These are phyloP conservation scores for Drosophila rhopaloa DNA, from an alignment of 1,140 invertebrate genomes.

Conservation along the genomic window DNA sequence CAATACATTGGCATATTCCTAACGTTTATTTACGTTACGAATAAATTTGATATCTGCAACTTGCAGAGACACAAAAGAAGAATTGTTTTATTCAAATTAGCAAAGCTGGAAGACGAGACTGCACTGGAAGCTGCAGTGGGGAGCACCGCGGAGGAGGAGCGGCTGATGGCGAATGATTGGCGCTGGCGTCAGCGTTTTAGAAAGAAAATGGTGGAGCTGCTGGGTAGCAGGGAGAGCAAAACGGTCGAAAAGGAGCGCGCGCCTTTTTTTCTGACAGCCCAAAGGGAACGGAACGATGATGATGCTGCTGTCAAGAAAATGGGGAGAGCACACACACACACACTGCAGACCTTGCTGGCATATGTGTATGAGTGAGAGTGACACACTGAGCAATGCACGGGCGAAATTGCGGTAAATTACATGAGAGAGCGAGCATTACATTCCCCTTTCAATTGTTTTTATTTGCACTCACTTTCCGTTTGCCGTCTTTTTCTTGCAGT, in stretches of 20 bases:
- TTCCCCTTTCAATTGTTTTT: constrained; percentile 70
- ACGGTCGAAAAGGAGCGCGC: constrained; percentile 56
- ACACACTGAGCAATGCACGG: constrained; percentile 61
- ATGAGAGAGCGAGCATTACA: constrained; percentile 54
- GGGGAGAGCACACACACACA: constrained; percentile 34
- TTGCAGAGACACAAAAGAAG: constrained; percentile 17
- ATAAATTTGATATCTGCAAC: constrained; percentile 77
- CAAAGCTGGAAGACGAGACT: constrained; percentile 39
- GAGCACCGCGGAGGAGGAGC: constrained; percentile 59
- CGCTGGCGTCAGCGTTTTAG: constrained; percentile 72
- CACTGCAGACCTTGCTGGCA: constrained; percentile 43
- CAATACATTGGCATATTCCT: constrained; percentile 57
- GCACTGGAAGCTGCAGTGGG: constrained; percentile 63
- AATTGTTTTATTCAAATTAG: constrained; percentile 50
- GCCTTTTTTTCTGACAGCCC: constrained; percentile 65
- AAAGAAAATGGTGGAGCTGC: constrained; percentile 76
- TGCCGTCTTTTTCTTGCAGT: constrained; percentile 42
- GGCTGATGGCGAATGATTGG: constrained; percentile 66
- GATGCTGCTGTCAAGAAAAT: constrained; percentile 37
- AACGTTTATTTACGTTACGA: constrained; percentile 58
- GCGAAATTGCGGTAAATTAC: constrained; percentile 79
- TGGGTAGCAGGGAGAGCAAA: constrained; percentile 31
- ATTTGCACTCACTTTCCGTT: constrained; percentile 73
- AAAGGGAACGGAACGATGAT: constrained; percentile 43
- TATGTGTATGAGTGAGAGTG: constrained; percentile 31